Percentiles rank a stretch among this genome's conserved stretches.
Conservation (phyloP, 2,888 invertebrate species). For the Rugalucina vietnamica region DNA sequence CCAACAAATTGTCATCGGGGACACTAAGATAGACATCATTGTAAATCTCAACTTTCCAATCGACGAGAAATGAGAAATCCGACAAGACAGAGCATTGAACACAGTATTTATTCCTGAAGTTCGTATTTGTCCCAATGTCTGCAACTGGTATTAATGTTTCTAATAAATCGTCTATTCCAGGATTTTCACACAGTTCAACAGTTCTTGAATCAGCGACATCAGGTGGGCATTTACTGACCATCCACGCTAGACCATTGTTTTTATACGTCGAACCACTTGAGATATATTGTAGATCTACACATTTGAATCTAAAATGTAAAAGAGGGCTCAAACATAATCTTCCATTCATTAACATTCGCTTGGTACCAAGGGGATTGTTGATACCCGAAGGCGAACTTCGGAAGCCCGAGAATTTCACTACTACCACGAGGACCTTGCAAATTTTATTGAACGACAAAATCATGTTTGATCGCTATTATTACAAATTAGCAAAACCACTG, state of each 20-base stretch:
- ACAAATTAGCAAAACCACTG: too few species aligned
- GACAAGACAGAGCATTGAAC: neutral
- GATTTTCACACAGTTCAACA: neutral
- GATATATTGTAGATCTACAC: neutral
- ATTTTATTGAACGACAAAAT: too few species aligned
- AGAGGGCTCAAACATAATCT: too few species aligned
- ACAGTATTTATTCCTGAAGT: too few species aligned
- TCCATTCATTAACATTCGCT: too few species aligned
- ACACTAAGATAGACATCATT: neutral
- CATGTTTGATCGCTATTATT: too few species aligned
- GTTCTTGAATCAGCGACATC: neutral
- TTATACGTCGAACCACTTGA: neutral
- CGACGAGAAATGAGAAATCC: neutral
- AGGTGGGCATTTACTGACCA: neutral
- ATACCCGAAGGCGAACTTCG: too few species aligned
- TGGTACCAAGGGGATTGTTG: too few species aligned
- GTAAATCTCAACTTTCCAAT: neutral
- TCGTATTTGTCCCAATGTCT: neutral
- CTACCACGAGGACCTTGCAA: too few species aligned
- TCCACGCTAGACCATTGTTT: neutral
- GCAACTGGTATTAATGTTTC: neutral
- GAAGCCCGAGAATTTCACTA: too few species aligned
- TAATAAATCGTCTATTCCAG: neutral
- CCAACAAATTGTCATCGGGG: neutral
- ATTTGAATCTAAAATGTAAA: too few species aligned